Conservation (phyloP, 2,888 invertebrate genomes). For the Lochmaea crataegi region DNA sequence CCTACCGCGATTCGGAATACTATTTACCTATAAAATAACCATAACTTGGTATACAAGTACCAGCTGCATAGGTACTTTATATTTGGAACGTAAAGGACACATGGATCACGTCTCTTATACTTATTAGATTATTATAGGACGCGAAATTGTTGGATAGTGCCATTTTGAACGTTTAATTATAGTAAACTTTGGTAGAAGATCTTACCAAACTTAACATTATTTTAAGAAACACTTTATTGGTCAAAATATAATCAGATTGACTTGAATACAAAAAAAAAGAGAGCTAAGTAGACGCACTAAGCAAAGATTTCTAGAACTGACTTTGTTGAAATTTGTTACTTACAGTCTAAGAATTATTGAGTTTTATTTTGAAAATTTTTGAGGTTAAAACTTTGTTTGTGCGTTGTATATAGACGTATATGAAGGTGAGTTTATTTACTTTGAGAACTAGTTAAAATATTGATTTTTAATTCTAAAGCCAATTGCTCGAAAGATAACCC, state of each 20-base stretch:
- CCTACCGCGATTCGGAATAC: conserved; percentile 19
- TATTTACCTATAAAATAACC: conserved; percentile 23
- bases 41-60: conserved; percentile 16
- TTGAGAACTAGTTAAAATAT: background rate
- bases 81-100: conserved; percentile 13
- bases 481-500: conserved; percentile 1
- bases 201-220: no score
- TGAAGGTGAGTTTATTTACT: background rate
- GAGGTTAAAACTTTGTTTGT: no score
- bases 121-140: background rate
- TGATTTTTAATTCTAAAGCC: background rate
- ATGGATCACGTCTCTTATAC: conserved; percentile 23
- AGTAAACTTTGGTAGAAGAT: no score
- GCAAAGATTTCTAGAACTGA: no score
- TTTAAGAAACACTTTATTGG: no score
- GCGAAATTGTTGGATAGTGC: background rate
- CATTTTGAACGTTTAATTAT: background rate
- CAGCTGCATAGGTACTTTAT: conserved; percentile 20
- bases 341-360: no score
- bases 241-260: no score
- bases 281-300: no score
- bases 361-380: no score
- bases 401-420: no score
- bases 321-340: no score
- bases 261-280: no score